These are phyloP conservation scores for Glaucopsyche alexis DNA, from an alignment of 2,888 invertebrate genomes.

Conservation along the genomic window DNA sequence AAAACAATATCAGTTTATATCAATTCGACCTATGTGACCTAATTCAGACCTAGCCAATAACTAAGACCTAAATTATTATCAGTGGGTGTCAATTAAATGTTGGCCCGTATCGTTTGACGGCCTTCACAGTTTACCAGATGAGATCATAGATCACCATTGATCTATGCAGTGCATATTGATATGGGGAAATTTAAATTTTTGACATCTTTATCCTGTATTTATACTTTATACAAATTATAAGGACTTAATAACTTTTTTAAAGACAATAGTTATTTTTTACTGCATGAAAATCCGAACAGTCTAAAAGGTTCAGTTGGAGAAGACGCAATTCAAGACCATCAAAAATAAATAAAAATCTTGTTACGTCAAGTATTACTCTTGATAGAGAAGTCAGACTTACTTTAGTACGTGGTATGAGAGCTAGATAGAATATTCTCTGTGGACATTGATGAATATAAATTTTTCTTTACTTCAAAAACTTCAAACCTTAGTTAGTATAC, in stretches of 20 bases:
- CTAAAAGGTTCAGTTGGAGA: no score
- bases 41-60: constrained; percentile 11
- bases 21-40: constrained; percentile 1
- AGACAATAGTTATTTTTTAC: no score
- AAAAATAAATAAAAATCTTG: background rate
- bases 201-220: no score
- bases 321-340: background rate
- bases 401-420: constrained; percentile 4
- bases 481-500: no score
- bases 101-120: constrained; percentile 1
- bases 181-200: background rate
- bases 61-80: constrained; percentile 15
- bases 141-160: background rate
- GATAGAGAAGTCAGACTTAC: background rate
- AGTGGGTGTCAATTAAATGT: constrained; percentile 6
- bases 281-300: no score
- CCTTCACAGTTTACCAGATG: background rate
- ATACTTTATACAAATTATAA: no score
- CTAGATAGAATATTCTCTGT: background rate
- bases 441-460: background rate
- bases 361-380: background rate
- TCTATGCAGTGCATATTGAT: background rate
- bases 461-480: constrained; percentile 4
- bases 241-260: no score
- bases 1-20: background rate